Evolutionary conservation across 2,113 vertebrate species (phyloP).

Genomic region (Ia io): DNA sequence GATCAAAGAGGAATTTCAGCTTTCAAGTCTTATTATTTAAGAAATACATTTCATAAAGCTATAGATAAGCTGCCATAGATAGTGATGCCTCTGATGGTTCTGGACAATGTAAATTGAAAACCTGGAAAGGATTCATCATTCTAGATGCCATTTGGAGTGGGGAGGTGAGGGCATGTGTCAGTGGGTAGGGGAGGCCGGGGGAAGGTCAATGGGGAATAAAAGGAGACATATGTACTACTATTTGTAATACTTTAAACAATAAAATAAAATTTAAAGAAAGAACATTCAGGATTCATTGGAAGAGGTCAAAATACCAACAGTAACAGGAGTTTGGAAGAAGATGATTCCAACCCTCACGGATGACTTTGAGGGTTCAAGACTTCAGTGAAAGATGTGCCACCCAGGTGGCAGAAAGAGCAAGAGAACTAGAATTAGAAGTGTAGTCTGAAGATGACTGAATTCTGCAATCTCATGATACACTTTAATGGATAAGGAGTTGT

Average conservation of each 20-base stretch:
- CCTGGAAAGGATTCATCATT: neutral
- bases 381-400: neutral
- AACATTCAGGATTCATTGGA: neutral
- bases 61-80: neutral
- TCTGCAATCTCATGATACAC: neutral
- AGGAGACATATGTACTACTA: no score
- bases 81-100: neutral
- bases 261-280: neutral
- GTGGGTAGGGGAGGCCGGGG: no score
- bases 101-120: neutral
- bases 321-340: neutral
- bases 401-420: neutral
- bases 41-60: neutral
- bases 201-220: no score
- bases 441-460: neutral
- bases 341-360: neutral
- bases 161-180: no score
- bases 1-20: neutral
- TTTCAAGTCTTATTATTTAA: neutral
- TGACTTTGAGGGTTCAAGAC: neutral
- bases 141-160: neutral
- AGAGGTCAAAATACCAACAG: neutral
- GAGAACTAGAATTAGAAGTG: neutral
- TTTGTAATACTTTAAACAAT: no score
- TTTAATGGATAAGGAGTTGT: neutral